These are phyloP conservation scores for Drepana falcataria DNA, from an alignment of 2,888 invertebrate species.

Conservation along the genomic window DNA sequence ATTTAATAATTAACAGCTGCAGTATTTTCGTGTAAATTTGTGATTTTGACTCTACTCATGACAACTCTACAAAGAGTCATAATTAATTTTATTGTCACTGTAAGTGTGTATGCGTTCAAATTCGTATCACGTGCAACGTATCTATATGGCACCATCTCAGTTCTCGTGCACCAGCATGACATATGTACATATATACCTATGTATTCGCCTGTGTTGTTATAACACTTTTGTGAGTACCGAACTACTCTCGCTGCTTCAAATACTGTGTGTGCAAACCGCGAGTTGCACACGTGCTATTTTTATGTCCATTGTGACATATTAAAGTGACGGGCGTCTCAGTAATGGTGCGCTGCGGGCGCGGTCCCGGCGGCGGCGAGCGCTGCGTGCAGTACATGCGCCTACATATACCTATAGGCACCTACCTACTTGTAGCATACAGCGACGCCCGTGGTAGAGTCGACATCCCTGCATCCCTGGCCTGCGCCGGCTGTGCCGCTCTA, in stretches of 20 bases:
- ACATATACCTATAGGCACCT: slow-evolving; percentile 11
- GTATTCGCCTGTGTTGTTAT: not conserved
- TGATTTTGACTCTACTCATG: not conserved
- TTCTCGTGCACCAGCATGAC: slow-evolving; percentile 2
- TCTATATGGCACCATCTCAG: slow-evolving; percentile 1
- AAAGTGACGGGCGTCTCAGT: slow-evolving; percentile 50
- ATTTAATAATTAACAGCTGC: too few species aligned
- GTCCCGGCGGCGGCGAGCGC: slow-evolving; percentile 23
- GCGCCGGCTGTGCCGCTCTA: slow-evolving; percentile 64
- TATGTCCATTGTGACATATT: slow-evolving; percentile 61
- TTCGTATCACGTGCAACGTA: slow-evolving; percentile 5
- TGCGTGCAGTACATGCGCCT: slow-evolving; percentile 23
- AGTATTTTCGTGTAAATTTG: not conserved
- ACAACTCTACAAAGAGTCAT: too few species aligned
- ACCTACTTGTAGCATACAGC: slow-evolving; percentile 43
- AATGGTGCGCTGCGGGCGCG: slow-evolving; percentile 18
- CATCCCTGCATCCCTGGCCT: slow-evolving; percentile 71
- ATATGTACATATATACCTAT: not conserved
- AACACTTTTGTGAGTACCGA: not conserved
- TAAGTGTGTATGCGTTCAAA: slow-evolving; percentile 2
- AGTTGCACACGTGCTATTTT: slow-evolving; percentile 53
- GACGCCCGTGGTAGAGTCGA: slow-evolving; percentile 55
- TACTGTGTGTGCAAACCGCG: slow-evolving; percentile 18
- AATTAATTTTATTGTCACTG: not conserved
- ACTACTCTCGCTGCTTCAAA: slow-evolving; percentile 9